Evolutionary conservation across 2,888 invertebrate species (phyloP).

Genomic region (Galerucella pusilla): DNA sequence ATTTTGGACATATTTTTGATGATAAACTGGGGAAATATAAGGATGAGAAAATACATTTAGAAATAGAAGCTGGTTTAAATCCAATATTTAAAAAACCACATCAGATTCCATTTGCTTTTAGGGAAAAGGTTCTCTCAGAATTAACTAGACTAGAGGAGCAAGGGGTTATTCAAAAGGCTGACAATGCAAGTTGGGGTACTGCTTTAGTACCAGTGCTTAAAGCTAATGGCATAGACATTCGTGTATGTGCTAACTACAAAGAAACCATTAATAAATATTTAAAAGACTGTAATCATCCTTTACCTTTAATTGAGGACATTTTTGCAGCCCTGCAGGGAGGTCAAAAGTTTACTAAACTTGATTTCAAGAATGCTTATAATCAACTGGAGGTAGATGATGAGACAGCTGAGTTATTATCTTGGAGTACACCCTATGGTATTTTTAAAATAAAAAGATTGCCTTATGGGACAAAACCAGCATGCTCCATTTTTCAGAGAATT

Average conservation of each 20-base stretch:
- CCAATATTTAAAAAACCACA: conserved; percentile 7
- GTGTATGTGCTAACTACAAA: conserved; percentile 49
- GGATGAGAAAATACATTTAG: conserved; percentile 15
- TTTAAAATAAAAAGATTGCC: conserved; percentile 56
- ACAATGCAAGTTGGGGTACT: conserved; percentile 20
- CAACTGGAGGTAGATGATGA: conserved; percentile 37
- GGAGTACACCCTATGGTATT: conserved; percentile 53
- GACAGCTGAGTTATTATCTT: conserved; percentile 31
- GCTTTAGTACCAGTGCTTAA: too few species aligned
- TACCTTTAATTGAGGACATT: conserved; percentile 24
- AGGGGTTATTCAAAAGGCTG: conserved; percentile 26
- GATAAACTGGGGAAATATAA: background rate
- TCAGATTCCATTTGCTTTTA: conserved; percentile 18
- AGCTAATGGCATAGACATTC: conserved; percentile 26
- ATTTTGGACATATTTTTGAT: too few species aligned
- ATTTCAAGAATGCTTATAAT: conserved; percentile 23
- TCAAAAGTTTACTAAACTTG: conserved; percentile 16
- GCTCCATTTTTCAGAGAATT: conserved; percentile 2
- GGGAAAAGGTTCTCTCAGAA: conserved; percentile 17
- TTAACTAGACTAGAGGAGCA: conserved; percentile 28
- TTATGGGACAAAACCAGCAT: conserved; percentile 58
- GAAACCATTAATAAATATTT: conserved; percentile 48
- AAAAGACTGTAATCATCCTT: conserved; percentile 31
- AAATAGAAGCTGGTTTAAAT: conserved; percentile 7
- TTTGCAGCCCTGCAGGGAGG: conserved; percentile 28